phyloP scores from a whole-genome alignment of 2,113 vertebrate genomes.

The Oplegnathus fasciatus region DNA sequence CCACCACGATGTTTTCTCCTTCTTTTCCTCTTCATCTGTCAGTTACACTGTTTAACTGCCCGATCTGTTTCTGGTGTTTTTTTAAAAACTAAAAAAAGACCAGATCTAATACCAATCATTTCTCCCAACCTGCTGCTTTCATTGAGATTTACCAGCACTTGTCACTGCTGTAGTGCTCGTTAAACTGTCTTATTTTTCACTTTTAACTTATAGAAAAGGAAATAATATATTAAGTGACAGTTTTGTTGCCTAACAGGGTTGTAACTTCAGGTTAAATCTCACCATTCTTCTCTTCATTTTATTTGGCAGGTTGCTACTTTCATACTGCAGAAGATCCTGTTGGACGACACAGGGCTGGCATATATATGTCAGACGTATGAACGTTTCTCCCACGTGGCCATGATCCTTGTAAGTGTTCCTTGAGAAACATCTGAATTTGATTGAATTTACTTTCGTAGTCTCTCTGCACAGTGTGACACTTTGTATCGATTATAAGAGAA shows the following conservation, averaged over 20 bases:
- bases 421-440: background rate
- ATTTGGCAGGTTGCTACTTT: conserved; percentile 93
- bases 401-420: conserved; percentile 92
- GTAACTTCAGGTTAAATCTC: background rate
- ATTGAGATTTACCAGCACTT: background rate
- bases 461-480: background rate
- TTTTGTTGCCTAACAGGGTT: background rate
- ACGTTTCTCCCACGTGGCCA: conserved; percentile 97
- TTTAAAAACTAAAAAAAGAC: background rate
- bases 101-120: background rate
- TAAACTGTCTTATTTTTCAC: background rate
- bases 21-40: no score
- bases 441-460: background rate
- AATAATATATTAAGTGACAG: background rate
- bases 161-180: background rate
- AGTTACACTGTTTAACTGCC: background rate
- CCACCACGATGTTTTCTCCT: background rate
- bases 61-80: background rate
- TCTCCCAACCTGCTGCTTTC: background rate
- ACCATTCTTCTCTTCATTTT: conserved; percentile 9
- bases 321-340: conserved; percentile 97
- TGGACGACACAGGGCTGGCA: conserved; percentile 97
- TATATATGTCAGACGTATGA: conserved; percentile 99
- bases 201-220: background rate
- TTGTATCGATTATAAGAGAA: no score